Evolutionary conservation across 2,113 vertebrate species (phyloP).

Genomic region (cattle (Bos taurus)): DNA sequence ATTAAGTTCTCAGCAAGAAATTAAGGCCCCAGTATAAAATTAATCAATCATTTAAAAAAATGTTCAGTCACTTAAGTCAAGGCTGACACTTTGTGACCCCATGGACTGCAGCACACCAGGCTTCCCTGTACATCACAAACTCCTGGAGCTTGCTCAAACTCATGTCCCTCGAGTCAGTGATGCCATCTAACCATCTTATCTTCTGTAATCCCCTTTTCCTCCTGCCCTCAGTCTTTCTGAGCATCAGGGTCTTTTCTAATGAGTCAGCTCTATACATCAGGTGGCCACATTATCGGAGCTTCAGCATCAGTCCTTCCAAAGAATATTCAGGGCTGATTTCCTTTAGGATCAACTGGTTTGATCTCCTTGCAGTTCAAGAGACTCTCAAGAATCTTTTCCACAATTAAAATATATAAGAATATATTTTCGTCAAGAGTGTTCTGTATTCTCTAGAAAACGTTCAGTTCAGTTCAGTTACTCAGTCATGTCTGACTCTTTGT

Average conservation of each 20-base stretch:
- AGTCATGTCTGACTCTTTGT: no score
- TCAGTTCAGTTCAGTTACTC: no score
- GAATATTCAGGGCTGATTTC: neutral
- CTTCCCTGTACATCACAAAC: neutral
- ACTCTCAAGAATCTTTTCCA: neutral
- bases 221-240: neutral
- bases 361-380: neutral
- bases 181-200: neutral
- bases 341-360: neutral
- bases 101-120: neutral
- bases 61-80: neutral
- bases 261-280: neutral
- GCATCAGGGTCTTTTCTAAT: neutral
- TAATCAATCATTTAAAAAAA: neutral
- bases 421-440: neutral
- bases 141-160: no score
- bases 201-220: neutral
- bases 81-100: neutral
- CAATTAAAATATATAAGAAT: neutral
- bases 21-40: neutral
- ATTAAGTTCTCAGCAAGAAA: constrained; percentile 4
- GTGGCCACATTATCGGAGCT: neutral
- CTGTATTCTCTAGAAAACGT: neutral
- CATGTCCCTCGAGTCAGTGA: neutral
- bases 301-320: neutral